Evolutionary conservation across 2,888 invertebrate genomes (phyloP), one percentile per base, ranked within the genome.

Genomic region (Caenorhabditis macrosperma): DNA sequence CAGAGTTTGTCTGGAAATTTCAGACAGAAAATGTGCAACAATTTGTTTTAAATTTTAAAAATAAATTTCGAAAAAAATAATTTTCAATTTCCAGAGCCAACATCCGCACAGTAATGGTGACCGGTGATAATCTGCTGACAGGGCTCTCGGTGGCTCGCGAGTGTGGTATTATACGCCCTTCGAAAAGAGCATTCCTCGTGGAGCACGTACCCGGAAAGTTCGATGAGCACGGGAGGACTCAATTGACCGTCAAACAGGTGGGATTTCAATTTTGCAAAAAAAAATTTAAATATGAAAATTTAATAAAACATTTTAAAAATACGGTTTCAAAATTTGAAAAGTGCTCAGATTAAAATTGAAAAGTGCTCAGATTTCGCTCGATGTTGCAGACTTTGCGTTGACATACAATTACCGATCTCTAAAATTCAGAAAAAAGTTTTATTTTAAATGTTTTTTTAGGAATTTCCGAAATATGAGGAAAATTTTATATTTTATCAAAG

Each of bases 61-160:
- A 52, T 30, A 7, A 33, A 33, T 22, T 50, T 66, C 9, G 24
- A 12, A 10, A 10, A 26, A n/a, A 6, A 10, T 9, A 12, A 9
- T 60, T 50, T 28, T 9, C 10, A 26, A 26, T 20, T 57, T 78
- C 50, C 57, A 87, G 94, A n/a, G 98, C 99, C 0, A 93, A 94
- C 87, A 95, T 99, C 44, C 90, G 92, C 15, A 86, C 87, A 6
- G 85, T 91, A 4, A 99, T 99, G 98, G 95, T 98, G 7, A 99
- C 98, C 28, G 97, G 92, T 66, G 96, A 97, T 91, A 96, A 96
- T 91, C 94, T 96, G 90, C 94, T 95, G 92, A 96, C 96, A 1
- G 96, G 96, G 0, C 93, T 96, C 88, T 95, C 95, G 83, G 96
- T 97, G 52, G 96, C 95, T 0, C 93, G 95, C 80, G 95, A 96